phyloP scores from a whole-genome alignment of 2,888 invertebrate species.

The Lycocerus yunnanus region DNA sequence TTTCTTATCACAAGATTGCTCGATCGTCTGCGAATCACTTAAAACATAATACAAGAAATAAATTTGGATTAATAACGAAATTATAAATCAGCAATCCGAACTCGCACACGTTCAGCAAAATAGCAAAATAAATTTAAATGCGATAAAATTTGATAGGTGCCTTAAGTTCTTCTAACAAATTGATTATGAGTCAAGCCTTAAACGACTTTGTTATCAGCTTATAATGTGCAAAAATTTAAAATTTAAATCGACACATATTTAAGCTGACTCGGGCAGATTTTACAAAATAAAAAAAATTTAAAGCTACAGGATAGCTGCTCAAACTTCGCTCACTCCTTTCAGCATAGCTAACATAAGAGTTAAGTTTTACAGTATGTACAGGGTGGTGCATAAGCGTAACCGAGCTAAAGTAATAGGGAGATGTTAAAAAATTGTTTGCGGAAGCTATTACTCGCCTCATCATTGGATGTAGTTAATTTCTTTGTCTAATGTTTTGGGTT shows the following conservation, averaged over 20 bases:
- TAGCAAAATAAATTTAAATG: neutral
- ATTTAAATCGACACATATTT: neutral
- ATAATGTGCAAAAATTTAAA: neutral
- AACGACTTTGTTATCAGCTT: neutral
- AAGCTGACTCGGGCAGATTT: neutral
- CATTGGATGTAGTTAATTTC: neutral
- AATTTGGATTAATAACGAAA: neutral
- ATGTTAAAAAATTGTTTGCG: neutral
- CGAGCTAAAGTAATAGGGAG: neutral
- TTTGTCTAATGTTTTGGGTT: slow-evolving; percentile 1
- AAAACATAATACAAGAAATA: neutral
- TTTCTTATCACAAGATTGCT: neutral
- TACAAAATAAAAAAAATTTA: neutral
- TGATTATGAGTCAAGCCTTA: neutral
- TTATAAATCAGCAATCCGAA: neutral
- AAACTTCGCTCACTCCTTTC: too few relatives aligned
- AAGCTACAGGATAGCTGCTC: neutral
- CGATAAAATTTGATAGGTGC: neutral
- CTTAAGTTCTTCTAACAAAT: neutral
- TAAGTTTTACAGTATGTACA: neutral
- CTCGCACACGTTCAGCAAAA: neutral
- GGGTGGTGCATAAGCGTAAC: neutral
- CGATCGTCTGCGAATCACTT: neutral
- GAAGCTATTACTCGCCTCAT: neutral
- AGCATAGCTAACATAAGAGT: too few relatives aligned